Evolutionary conservation across 2,888 invertebrate species (phyloP).

Genomic region (Scrobipalpa atriplicella): DNA sequence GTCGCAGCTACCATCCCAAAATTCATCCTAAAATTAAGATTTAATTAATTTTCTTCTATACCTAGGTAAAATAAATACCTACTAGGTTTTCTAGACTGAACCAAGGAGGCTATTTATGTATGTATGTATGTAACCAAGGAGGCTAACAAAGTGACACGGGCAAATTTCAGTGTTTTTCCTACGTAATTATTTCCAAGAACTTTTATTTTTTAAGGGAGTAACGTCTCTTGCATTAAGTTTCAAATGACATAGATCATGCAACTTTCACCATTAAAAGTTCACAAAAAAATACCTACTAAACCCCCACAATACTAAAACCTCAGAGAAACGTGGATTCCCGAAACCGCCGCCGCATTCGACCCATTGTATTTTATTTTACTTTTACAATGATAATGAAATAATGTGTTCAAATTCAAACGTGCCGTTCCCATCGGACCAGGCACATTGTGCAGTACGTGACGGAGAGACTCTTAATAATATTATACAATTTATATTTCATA

Average conservation of each 20-base stretch:
- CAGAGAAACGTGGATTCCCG: conserved; percentile 14
- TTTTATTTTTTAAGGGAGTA: too few relatives aligned
- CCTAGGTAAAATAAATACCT: too few relatives aligned
- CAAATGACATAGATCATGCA: neutral
- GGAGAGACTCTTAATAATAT: conserved; percentile 7
- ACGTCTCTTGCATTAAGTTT: too few relatives aligned
- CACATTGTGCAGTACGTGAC: conserved; percentile 14
- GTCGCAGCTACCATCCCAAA: too few relatives aligned
- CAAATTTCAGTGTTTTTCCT: too few relatives aligned
- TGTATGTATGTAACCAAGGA: too few relatives aligned
- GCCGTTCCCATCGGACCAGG: neutral
- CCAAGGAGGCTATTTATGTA: too few relatives aligned
- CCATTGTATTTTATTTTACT: conserved; percentile 17
- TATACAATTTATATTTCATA: conserved; percentile 21
- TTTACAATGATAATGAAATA: conserved; percentile 1
- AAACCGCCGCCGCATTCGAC: conserved; percentile 20
- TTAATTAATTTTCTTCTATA: too few relatives aligned
- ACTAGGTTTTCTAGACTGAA: too few relatives aligned
- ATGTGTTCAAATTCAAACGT: conserved; percentile 12
- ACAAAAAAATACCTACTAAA: neutral
- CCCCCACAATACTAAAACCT: neutral
- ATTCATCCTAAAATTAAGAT: too few relatives aligned
- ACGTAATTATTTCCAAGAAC: too few relatives aligned
- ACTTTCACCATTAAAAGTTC: conserved; percentile 5
- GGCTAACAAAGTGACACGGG: too few relatives aligned